phyloP scores from a whole-genome alignment of 2,888 invertebrate species.

The Napeogenes sylphis region DNA sequence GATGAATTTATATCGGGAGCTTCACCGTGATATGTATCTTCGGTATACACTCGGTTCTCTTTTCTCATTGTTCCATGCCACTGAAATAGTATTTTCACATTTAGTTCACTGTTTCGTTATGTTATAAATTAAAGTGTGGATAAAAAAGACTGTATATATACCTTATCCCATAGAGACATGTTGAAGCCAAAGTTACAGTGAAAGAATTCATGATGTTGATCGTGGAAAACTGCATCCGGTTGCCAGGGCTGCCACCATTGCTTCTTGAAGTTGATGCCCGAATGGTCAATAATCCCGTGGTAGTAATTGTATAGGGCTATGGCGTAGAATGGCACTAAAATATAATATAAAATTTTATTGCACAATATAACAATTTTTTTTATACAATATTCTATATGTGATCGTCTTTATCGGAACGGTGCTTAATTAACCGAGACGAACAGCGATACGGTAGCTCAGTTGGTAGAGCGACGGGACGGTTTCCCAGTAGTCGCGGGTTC shows the following conservation, averaged over 20 bases:
- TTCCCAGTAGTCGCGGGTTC: no score
- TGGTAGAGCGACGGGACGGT: no score
- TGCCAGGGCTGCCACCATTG: constrained; percentile 88
- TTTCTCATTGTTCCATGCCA: constrained; percentile 82
- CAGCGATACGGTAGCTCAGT: no score
- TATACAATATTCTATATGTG: no score
- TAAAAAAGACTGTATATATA: constrained; percentile 36
- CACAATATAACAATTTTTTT: no score
- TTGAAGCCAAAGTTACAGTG: constrained; percentile 88
- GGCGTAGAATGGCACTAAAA: constrained; percentile 58
- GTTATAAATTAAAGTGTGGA: no score
- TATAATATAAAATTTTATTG: no score
- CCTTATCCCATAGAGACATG: constrained; percentile 82
- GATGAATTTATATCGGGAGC: constrained; percentile 66
- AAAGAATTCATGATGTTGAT: constrained; percentile 87
- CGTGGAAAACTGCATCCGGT: constrained; percentile 85
- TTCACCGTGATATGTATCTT: constrained; percentile 80
- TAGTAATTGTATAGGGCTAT: constrained; percentile 77
- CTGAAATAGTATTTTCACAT: constrained; percentile 51
- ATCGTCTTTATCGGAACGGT: no score
- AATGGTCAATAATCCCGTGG: constrained; percentile 86
- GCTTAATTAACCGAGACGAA: no score
- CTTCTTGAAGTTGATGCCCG: constrained; percentile 84
- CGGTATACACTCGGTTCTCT: constrained; percentile 80
- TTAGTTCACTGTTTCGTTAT: not conserved